Evolutionary conservation across 1,140 invertebrate genomes (phyloP), one percentile per base, ranked within the genome.

Genomic region (Dreissena polymorpha): DNA sequence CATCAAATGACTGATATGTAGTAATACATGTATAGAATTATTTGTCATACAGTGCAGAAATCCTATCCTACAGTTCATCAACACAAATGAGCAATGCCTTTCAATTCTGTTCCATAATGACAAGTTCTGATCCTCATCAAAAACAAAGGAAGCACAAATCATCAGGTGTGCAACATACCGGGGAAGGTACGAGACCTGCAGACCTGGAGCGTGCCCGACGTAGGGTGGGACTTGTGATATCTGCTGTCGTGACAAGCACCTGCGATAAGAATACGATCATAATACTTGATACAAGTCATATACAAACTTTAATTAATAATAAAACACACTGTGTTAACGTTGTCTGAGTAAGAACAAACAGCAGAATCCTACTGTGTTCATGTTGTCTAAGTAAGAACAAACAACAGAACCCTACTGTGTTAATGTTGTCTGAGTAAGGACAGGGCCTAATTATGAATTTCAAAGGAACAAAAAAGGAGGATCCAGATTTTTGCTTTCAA

Each of bases 161-260:
- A 21, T 29, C 7, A 39, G 39, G 39, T 5, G 72, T 27, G 10
- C 25, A 12, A 73, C 63, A 39, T 79, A 84, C 69, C 53, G 71
- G 71, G 16, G 71, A 81, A 10, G 63, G 65, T 16, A 65, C 49
- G 57, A 68, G 16, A 23, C 81, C 64, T 25, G 68, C 70, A 16
- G 63, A 86, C 16, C 63, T 10, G 23, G 79, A 82, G 75, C 73
- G 79, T 64, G 81, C 77, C 70, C 71, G 72, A 23, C 57, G 64
- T 29, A 79, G 51, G 21, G 87, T 80, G n/a, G 78, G 78, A 65
- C 78, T 80, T n/a, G 78, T 72, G 16, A 80, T 23, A 21, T 80
- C 78, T 50, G 68, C 3, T 10, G 78, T 71, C 16, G 78, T 80
- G 27, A 80, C 53, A 13, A 80, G 50, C 18, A 80, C 78, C 78